Base-by-base conservation (phyloP, 2,888 invertebrate species). In the Tethea ocularis region DNA sequence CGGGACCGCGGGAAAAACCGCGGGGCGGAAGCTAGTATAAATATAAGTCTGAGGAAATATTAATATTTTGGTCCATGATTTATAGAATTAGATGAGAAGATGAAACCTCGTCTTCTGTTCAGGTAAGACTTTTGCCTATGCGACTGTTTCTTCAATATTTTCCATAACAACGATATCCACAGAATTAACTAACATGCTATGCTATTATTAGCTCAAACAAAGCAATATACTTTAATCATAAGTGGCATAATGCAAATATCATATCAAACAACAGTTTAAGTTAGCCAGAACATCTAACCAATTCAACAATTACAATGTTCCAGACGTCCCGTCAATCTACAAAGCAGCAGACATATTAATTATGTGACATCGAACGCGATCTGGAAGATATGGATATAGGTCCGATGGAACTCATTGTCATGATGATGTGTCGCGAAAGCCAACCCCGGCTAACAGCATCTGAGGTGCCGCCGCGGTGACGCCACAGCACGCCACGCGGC, bases 371-470 rank as follows among this genome's bases (percentile, higher is more conserved):
- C 57, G 56, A 59, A 56, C 63, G 56, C 60, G 57, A 51, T 36
- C 46, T 58, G 62, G 17, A 52, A 53, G 63, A 52, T 61, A 60
- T 59, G 52, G 63, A 52, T 61, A 60, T 59, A 63, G 65, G 62
- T 58, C 62, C 59, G 38, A 57, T 67, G 56, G 61, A 69, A 66
- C 61, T 69, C 67, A 61, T 22, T 69, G 77, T 77, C 75, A 77
- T 54, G 73, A 71, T 78, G 77, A 79, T 71, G 69, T 76, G 79
- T 76, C 75, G 77, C 77, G 74, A 77, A 79, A 75, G 72, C 71
- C 60, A 58, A 59, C 57, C 22, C 56, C 10, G 29, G 29, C 26
- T 53, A 75, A 73, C 71, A 72, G 68, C 77, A 76, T 82, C 79
- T 74, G 63, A 83, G 70, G 69, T 62, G 77, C 82, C 83, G 83